Conservation (phyloP, 2,113 vertebrate genomes). For the Platichthys flesus region DNA sequence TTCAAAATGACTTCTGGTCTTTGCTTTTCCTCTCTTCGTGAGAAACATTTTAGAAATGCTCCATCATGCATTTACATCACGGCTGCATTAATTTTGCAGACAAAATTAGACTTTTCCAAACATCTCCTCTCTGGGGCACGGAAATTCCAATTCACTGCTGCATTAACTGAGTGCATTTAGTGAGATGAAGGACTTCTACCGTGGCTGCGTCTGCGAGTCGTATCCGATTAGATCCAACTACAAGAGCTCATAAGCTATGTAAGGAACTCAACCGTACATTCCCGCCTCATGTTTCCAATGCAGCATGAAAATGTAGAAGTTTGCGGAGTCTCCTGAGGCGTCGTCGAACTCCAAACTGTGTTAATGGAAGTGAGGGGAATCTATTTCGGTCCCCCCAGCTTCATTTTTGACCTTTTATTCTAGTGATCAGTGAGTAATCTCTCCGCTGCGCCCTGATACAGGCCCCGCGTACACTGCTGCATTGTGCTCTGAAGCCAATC, state of each 20-base stretch:
- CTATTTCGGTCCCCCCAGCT: constrained; percentile 61
- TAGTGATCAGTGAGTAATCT: constrained; percentile 70
- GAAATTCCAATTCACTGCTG: constrained; percentile 62
- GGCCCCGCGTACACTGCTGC: constrained; percentile 56
- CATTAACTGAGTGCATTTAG: constrained; percentile 62
- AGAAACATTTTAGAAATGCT: constrained; percentile 42
- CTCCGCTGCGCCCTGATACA: constrained; percentile 48
- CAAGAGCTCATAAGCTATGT: constrained; percentile 65
- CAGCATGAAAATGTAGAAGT: constrained; percentile 72
- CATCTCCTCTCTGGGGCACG: constrained; percentile 42
- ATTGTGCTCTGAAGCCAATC: constrained; percentile 63
- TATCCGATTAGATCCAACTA: constrained; percentile 67
- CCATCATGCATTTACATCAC: constrained; percentile 50
- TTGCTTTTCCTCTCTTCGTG: not conserved
- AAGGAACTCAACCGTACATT: constrained; percentile 69
- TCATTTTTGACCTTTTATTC: constrained; percentile 72
- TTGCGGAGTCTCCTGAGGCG: constrained; percentile 55
- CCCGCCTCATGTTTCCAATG: constrained; percentile 68
- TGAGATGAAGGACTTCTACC: constrained; percentile 63
- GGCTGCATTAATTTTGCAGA: constrained; percentile 57
- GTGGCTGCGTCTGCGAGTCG: constrained; percentile 68
- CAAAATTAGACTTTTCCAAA: constrained; percentile 42
- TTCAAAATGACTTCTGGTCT: not conserved
- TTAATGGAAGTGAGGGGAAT: constrained; percentile 65
- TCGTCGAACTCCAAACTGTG: constrained; percentile 61